Base-by-base conservation (phyloP, 1,140 invertebrate species). In the Tachypleus tridentatus region DNA sequence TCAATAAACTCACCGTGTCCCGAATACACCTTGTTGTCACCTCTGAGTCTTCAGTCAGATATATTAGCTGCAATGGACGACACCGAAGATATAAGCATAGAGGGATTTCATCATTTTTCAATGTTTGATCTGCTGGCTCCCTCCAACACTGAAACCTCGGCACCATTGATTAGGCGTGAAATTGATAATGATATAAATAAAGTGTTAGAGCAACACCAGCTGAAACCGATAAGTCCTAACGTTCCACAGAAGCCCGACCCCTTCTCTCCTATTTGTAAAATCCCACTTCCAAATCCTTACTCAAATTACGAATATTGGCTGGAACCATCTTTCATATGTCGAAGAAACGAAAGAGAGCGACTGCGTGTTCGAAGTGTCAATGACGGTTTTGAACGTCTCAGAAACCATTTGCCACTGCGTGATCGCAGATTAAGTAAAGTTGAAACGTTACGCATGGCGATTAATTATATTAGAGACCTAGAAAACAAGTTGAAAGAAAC, bases 311-410 rank as follows among this genome's bases (percentile, higher is more conserved):
- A 71, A 62, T 74, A 70, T n/a, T 72, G 68, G 65, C 53, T 71
- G 5, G 70, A 71, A 52, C 70, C 70, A 4, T 66, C 66, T 7
- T 79, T 78, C 10, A 68, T 68, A 4, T 11, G 63, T 4, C 47
- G 74, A 51, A 70, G 77, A 9, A 79, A 79, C 69, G 77, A 79
- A 65, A 71, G 78, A 6, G 78, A 79, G 66, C 62, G 78, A 49
- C 71, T 75, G 61, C 71, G 78, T 77, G 89, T 94, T 7, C 82
- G 86, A 53, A 89, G 91, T 65, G 84, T 97, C 58, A 87, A 92
- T 73, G 85, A 87, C 67, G 87, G 86, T 66, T 87, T 96, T 67
- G 87, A 91, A 70, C 78, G 82, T 64, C 81, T 97, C 57, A 84
- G 93, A 64, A 81, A 83, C 58, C 87, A 88, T 74, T 77, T 97